phyloP scores from a whole-genome alignment of 2,888 invertebrate species.

The Anodontia alba region DNA sequence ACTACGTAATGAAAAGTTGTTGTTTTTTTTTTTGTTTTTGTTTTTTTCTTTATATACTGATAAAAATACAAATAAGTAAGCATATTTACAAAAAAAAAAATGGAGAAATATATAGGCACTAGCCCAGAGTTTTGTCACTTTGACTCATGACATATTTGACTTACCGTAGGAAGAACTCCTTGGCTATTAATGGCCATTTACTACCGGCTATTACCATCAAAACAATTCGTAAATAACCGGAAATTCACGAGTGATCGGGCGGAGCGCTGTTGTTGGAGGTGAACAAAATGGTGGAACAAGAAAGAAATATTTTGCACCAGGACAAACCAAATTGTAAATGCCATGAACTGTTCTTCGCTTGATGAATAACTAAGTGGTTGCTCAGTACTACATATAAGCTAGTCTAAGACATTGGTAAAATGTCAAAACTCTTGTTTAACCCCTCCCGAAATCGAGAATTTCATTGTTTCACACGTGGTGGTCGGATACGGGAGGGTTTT shows the following conservation, averaged over 20 bases:
- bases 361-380: neutral
- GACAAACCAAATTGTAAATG: neutral
- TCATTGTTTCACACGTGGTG: constrained; percentile 8
- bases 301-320: neutral
- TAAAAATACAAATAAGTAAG: too few relatives aligned
- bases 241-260: neutral
- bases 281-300: constrained; percentile 6
- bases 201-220: constrained; percentile 8
- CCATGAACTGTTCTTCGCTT: neutral
- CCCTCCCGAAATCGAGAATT: neutral
- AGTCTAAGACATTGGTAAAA: neutral
- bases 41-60: too few relatives aligned
- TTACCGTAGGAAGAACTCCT: too few relatives aligned
- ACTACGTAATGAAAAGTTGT: too few relatives aligned
- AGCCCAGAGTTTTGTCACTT: too few relatives aligned
- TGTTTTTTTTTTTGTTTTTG: too few relatives aligned
- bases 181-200: too few relatives aligned
- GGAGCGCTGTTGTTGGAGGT: constrained; percentile 1
- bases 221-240: neutral
- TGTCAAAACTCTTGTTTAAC: neutral
- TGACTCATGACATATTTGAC: too few relatives aligned
- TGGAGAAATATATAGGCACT: too few relatives aligned
- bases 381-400: neutral
- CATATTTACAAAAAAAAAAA: too few relatives aligned
- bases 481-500: constrained; percentile 4